phyloP scores from a whole-genome alignment of 2,797 vertebrate genomes.

The Oryzias dopingdopingensis region DNA sequence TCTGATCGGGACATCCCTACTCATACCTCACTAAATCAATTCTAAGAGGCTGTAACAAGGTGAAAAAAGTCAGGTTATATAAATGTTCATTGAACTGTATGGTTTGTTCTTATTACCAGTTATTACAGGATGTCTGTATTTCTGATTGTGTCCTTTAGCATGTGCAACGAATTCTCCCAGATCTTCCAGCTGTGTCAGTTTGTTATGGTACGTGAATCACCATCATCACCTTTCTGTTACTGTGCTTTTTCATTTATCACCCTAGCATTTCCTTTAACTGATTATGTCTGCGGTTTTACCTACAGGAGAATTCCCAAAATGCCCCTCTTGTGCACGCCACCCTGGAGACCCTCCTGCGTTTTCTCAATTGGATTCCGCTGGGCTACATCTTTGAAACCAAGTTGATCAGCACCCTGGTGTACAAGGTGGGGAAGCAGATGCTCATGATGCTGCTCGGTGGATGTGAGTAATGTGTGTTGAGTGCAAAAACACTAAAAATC shows the following conservation, averaged over 20 bases:
- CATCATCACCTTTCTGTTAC: neutral
- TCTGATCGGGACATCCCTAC: too few species aligned
- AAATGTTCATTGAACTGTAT: too few species aligned
- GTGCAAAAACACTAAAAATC: too few species aligned
- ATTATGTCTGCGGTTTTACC: neutral
- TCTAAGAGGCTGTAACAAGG: too few species aligned
- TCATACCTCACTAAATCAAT: too few species aligned
- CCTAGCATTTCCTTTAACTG: neutral
- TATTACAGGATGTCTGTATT: neutral
- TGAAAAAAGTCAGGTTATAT: too few species aligned
- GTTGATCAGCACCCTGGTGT: constrained; percentile 92
- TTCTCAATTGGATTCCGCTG: constrained; percentile 98
- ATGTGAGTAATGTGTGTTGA: too few species aligned
- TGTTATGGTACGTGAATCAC: constrained; percentile 85
- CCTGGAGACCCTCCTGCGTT: constrained; percentile 93
- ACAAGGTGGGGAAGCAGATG: constrained; percentile 43
- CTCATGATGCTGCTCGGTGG: too few species aligned
- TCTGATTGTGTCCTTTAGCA: constrained; percentile 71
- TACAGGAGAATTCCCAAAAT: constrained; percentile 96
- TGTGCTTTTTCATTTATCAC: neutral
- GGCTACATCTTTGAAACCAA: constrained; percentile 99
- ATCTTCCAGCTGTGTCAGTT: constrained; percentile 99
- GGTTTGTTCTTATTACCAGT: too few species aligned
- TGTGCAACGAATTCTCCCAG: constrained; percentile 99
- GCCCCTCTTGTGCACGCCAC: constrained; percentile 96